Conservation (phyloP, 2,888 invertebrate genomes). For the Nomada flava region DNA sequence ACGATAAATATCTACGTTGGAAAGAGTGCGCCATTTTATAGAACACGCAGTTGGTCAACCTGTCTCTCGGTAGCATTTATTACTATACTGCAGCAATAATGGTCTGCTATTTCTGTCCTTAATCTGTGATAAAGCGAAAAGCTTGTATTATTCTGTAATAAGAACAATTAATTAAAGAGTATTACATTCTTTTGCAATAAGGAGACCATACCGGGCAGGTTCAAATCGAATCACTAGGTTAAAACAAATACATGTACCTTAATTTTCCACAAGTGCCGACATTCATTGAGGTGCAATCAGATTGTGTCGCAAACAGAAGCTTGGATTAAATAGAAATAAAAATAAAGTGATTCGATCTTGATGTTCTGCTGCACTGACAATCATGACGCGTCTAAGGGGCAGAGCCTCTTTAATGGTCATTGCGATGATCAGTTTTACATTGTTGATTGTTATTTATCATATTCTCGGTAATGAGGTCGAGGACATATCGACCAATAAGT, state of each 20-base stretch:
- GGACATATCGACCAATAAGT: conserved; percentile 64
- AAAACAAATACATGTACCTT: background rate
- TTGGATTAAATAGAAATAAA: conserved; percentile 17
- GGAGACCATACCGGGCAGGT: background rate
- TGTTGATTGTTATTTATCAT: conserved; percentile 81
- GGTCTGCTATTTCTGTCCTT: conserved; percentile 51
- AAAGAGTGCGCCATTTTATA: background rate
- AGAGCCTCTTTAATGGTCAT: conserved; percentile 78
- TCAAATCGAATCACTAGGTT: conserved; percentile 22
- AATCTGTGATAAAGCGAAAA: conserved; percentile 45
- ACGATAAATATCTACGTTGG: background rate
- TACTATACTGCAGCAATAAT: conserved; percentile 20
- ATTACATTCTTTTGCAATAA: conserved; percentile 7
- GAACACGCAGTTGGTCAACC: conserved; percentile 24
- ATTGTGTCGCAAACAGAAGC: conserved; percentile 17
- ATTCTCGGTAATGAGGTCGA: conserved; percentile 79
- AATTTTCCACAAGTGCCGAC: conserved; percentile 3
- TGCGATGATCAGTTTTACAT: conserved; percentile 75
- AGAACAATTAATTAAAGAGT: conserved; percentile 5
- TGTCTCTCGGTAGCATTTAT: conserved; percentile 36
- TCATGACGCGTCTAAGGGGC: conserved; percentile 78
- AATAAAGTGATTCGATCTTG: conserved; percentile 45
- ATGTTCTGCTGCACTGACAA: conserved; percentile 47
- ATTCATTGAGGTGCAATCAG: conserved; percentile 13
- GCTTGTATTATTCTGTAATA: background rate